Conservation (phyloP, 2,797 vertebrate species). For the Steatocranus sp. region DNA sequence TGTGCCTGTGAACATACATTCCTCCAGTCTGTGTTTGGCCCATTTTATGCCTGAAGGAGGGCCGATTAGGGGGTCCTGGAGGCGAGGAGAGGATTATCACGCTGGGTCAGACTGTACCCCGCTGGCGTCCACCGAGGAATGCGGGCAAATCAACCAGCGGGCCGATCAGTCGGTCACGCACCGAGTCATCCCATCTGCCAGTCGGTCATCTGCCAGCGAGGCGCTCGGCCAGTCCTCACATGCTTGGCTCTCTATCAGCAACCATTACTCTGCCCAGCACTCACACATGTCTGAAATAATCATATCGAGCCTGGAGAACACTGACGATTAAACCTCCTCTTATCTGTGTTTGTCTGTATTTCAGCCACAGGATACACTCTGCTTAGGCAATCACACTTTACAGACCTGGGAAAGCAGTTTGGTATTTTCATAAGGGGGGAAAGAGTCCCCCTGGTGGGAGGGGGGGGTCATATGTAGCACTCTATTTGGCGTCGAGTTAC, state of each 20-base stretch:
- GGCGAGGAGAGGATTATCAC: slow-evolving; percentile 47
- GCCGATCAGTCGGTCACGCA: slow-evolving; percentile 21
- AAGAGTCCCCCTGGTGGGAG: not conserved
- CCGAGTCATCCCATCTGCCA: slow-evolving; percentile 32
- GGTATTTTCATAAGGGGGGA: slow-evolving; percentile 30
- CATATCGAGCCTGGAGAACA: not conserved
- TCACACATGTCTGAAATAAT: not conserved
- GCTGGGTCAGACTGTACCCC: slow-evolving; percentile 55
- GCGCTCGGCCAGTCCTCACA: slow-evolving; percentile 20
- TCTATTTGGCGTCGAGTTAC: slow-evolving; percentile 12
- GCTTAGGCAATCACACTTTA: slow-evolving; percentile 30
- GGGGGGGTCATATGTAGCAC: slow-evolving; percentile 15
- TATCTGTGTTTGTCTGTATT: slow-evolving; percentile 1
- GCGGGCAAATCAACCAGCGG: slow-evolving; percentile 27
- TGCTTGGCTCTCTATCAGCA: slow-evolving; percentile 42
- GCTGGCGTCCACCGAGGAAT: slow-evolving; percentile 57
- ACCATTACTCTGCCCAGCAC: slow-evolving; percentile 18
- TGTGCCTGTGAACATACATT: slow-evolving; percentile 7
- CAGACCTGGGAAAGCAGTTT: slow-evolving; percentile 26
- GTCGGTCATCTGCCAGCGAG: slow-evolving; percentile 26
- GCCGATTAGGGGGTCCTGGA: slow-evolving; percentile 60
- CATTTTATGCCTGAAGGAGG: slow-evolving; percentile 31
- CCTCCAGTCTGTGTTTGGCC: slow-evolving; percentile 13
- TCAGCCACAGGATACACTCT: slow-evolving; percentile 24
- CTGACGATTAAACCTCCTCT: not conserved